phyloP scores from a whole-genome alignment of 2,113 vertebrate species.

The Protobothrops mucrosquamatus region DNA sequence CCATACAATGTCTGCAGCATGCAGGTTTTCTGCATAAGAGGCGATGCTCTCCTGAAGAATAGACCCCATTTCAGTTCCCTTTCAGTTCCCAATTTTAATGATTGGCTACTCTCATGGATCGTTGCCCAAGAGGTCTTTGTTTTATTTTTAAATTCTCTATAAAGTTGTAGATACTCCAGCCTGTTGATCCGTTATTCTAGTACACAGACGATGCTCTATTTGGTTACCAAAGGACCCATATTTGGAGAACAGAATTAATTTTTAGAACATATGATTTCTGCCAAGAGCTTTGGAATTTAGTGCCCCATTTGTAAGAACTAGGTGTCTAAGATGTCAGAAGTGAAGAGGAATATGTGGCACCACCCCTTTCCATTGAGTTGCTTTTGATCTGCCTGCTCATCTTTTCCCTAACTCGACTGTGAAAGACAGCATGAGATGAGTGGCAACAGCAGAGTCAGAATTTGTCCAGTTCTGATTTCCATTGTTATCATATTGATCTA shows the following conservation, averaged over 20 bases:
- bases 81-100: background rate
- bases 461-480: background rate
- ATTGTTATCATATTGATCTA: background rate
- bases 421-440: background rate
- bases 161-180: background rate
- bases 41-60: background rate
- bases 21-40: background rate
- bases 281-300: background rate
- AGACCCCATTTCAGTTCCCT: background rate
- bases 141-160: background rate
- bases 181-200: background rate
- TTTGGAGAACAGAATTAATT: background rate
- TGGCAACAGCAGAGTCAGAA: background rate
- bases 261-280: background rate
- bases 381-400: background rate
- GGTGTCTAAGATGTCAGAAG: background rate
- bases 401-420: background rate
- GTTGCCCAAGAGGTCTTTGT: background rate
- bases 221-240: background rate
- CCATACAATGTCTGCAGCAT: background rate
- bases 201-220: background rate
- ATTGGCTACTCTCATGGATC: background rate
- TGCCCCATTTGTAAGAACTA: background rate
- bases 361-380: background rate
- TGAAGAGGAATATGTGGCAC: background rate